Conservation (phyloP, 92 coral and sea anemone genomes). For the Siderastrea radians region DNA sequence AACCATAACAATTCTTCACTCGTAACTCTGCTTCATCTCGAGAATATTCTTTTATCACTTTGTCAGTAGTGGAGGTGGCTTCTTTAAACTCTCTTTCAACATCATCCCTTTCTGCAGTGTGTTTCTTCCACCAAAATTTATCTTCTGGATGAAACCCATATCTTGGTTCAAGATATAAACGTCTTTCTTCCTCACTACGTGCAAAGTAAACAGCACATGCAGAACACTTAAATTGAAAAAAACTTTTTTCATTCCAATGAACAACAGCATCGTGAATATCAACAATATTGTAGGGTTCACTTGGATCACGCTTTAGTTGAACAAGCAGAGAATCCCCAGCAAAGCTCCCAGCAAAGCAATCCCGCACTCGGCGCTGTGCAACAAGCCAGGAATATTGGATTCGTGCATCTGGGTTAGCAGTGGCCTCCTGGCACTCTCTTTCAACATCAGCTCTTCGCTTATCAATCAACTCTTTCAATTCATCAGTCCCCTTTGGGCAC, state of each 20-base stretch:
- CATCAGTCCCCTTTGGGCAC: neutral
- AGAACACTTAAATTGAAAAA: too few species aligned
- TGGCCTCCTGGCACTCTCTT: neutral
- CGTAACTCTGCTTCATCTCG: neutral
- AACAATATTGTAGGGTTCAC: neutral
- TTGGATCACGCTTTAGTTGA: too few species aligned
- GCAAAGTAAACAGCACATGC: too few species aligned
- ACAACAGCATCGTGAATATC: neutral
- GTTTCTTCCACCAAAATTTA: neutral
- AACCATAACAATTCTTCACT: neutral
- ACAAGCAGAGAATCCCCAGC: neutral
- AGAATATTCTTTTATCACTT: neutral
- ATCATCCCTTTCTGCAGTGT: neutral
- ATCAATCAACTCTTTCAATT: neutral
- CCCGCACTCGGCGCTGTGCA: constrained; percentile 29
- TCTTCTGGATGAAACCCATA: too few species aligned
- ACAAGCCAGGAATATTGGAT: constrained; percentile 19
- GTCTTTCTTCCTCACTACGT: too few species aligned
- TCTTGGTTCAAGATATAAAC: too few species aligned
- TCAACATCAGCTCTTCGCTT: constrained; percentile 3
- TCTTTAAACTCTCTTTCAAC: neutral
- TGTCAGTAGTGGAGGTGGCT: too few species aligned
- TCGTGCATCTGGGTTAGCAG: neutral
- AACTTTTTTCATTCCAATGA: neutral
- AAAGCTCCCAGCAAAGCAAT: constrained; percentile 28